Conservation (phyloP, 2,113 vertebrate species). For the Tenrec ecaudatus region DNA sequence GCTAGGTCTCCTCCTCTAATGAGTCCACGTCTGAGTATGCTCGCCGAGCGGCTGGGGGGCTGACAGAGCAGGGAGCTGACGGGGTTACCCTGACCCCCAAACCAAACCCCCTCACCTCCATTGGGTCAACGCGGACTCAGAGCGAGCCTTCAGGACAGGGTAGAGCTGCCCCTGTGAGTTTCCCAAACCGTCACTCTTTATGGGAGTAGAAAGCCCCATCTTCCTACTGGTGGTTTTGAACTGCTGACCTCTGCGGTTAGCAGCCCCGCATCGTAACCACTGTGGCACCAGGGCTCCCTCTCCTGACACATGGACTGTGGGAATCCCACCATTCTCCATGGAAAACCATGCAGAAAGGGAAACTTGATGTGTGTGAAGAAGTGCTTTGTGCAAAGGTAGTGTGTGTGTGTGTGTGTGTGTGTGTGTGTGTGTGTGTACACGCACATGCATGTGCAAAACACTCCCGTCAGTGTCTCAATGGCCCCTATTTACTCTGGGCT, state of each 20-base stretch:
- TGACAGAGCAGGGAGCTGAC: fast-evolving
- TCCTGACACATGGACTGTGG: fast-evolving
- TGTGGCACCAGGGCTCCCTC: no score
- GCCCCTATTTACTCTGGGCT: not conserved
- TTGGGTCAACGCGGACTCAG: no score
- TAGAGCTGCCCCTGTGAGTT: no score
- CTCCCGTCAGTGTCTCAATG: fast-evolving
- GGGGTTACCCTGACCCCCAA: not conserved
- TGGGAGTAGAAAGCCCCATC: no score
- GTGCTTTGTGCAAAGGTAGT: fast-evolving
- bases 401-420: not conserved
- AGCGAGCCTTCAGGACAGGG: no score
- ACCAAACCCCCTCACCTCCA: no score
- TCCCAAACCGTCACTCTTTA: no score
- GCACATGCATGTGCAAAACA: no score
- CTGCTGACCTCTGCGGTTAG: no score
- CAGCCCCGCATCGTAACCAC: no score
- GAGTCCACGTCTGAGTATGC: not conserved
- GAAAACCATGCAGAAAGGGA: not conserved
- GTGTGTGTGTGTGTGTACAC: fast-evolving
- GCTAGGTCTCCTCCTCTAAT: not conserved
- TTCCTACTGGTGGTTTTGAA: no score
- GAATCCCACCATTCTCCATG: fast-evolving
- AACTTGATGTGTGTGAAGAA: not conserved
- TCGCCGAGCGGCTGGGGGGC: not conserved